Percentiles rank a stretch among this genome's conserved stretches.
Evolutionary conservation across 1,140 invertebrate genomes (phyloP).

Genomic region (Octopus sinensis): DNA sequence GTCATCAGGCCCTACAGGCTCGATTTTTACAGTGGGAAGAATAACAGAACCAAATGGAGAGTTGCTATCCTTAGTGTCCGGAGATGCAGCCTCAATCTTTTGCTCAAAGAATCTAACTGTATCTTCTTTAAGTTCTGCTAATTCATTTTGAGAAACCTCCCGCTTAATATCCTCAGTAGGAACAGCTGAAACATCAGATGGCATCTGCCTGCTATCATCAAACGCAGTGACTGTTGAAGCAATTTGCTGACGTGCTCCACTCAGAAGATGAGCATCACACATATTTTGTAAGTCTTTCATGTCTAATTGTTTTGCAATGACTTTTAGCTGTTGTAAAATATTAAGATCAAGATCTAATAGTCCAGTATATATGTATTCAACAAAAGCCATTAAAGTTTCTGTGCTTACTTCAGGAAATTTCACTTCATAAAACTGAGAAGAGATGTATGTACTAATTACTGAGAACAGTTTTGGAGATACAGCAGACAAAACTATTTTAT

Average conservation of each 20-base stretch:
- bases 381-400: neutral
- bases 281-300: neutral
- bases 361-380: neutral
- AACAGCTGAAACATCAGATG: neutral
- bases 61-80: neutral
- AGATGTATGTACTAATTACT: neutral
- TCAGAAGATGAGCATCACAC: neutral
- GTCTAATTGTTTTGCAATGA: neutral
- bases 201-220: neutral
- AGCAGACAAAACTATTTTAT: neutral
- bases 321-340: too few species aligned
- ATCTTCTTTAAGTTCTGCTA: neutral
- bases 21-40: neutral
- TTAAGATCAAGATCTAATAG: neutral
- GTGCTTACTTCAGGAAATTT: neutral
- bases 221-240: neutral
- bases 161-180: neutral
- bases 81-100: neutral
- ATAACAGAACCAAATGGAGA: neutral
- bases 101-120: neutral
- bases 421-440: neutral
- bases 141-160: neutral
- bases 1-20: neutral
- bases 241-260: neutral
- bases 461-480: neutral